Conservation (phyloP, 2,797 vertebrate genomes). For the Danio albolineatus region DNA sequence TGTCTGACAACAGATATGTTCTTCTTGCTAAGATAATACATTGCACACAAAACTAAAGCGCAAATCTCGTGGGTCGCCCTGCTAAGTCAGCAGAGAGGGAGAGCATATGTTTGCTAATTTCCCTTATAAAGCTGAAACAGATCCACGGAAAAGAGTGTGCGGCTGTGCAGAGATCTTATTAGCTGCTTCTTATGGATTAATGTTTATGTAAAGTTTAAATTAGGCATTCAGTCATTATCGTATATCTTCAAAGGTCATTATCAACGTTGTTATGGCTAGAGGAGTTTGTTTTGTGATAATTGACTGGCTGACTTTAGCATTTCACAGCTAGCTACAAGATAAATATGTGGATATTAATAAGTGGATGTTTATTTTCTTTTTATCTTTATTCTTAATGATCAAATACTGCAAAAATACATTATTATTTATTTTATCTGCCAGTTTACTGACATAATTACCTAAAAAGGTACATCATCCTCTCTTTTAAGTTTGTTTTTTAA, state of each 20-base stretch:
- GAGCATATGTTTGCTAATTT: slow-evolving; percentile 33
- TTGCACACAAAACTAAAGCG: background rate
- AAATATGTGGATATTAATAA: background rate
- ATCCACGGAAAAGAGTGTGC: background rate
- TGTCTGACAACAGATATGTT: slow-evolving; percentile 14
- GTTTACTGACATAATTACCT: slow-evolving; percentile 4
- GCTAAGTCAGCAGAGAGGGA: slow-evolving; percentile 20
- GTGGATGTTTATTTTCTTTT: too few species aligned
- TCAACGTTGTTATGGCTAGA: background rate
- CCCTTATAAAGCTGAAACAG: background rate
- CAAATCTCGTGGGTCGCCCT: background rate
- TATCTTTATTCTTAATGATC: too few species aligned
- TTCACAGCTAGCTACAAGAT: background rate
- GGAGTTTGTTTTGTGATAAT: slow-evolving; percentile 8
- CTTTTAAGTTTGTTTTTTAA: too few species aligned
- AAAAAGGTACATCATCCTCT: background rate
- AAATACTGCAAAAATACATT: background rate
- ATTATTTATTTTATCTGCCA: background rate
- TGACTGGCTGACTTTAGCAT: background rate
- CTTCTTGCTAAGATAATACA: slow-evolving; percentile 23
- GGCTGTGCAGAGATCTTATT: background rate
- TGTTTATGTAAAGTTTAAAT: background rate
- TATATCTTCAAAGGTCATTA: background rate
- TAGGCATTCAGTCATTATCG: background rate
- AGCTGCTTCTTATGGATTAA: background rate